Conservation (phyloP, 2,797 vertebrate genomes). For the Anas bahamensis region DNA sequence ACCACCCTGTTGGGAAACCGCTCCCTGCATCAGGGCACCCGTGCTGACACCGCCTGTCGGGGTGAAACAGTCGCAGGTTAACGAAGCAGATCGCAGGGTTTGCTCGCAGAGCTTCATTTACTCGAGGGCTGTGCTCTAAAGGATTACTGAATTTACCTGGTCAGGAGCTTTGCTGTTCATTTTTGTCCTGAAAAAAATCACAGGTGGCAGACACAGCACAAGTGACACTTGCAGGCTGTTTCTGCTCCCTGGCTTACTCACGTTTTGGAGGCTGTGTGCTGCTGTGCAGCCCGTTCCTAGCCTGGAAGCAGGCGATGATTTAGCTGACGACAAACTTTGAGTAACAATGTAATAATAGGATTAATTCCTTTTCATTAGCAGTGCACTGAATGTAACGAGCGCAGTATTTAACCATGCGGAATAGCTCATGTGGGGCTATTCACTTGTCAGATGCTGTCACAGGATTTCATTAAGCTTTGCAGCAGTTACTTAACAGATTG, state of each 20-base stretch:
- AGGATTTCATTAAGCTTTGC: conserved; percentile 70
- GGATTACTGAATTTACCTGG: not conserved
- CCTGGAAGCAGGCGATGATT: not conserved
- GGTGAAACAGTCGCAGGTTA: not conserved
- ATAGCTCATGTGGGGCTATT: conserved; percentile 64
- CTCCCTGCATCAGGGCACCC: not conserved
- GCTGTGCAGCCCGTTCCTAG: not conserved
- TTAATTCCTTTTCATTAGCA: conserved; percentile 61
- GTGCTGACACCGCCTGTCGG: accelerated
- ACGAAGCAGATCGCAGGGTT: not conserved
- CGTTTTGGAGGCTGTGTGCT: not conserved
- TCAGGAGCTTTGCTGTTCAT: not conserved
- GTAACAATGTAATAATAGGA: conserved; percentile 49
- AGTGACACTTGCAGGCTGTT: not conserved
- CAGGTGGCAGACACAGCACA: conserved; percentile 10
- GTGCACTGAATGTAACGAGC: not conserved
- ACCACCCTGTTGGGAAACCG: not conserved
- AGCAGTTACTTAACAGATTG: conserved; percentile 53
- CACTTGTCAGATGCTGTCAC: conserved; percentile 50
- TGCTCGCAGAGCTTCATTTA: not conserved
- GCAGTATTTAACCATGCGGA: conserved; percentile 28
- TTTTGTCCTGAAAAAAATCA: not conserved
- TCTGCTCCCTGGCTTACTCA: not conserved
- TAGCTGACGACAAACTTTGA: conserved; percentile 42
- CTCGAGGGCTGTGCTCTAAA: not conserved